phyloP scores from a whole-genome alignment of 2,797 vertebrate species.

The Trematomus bernacchii region DNA sequence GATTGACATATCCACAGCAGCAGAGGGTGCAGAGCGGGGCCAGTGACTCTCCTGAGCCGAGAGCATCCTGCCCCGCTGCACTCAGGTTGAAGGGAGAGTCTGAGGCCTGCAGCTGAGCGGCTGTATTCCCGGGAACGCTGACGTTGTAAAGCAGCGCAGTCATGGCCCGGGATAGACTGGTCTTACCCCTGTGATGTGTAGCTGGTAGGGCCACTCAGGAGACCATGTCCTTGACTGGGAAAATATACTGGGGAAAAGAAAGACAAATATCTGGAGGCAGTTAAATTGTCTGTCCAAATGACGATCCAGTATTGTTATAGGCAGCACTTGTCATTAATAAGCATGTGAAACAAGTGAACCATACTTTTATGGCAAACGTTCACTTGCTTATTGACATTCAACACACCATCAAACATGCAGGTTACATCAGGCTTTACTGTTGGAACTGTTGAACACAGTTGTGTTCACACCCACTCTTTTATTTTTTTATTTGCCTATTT shows the following conservation, averaged over 20 bases:
- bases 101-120: conserved; percentile 49
- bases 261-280: conserved; percentile 15
- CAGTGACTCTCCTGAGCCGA: conserved; percentile 39
- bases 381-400: not conserved
- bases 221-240: conserved; percentile 55
- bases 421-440: not conserved
- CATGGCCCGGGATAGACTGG: conserved; percentile 67
- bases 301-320: not conserved
- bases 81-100: conserved; percentile 74
- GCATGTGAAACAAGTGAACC: not conserved
- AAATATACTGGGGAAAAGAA: conserved; percentile 53
- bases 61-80: conserved; percentile 32
- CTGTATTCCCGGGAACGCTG: conserved; percentile 57
- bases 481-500: not conserved
- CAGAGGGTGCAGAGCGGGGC: conserved; percentile 82
- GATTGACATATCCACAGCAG: conserved; percentile 82
- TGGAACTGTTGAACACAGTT: not conserved
- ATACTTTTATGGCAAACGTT: not conserved
- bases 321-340: not conserved
- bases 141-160: conserved; percentile 67
- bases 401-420: not conserved
- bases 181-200: conserved; percentile 28
- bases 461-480: not conserved
- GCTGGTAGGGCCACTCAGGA: conserved; percentile 42
- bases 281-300: not conserved